Evolutionary conservation across 2,888 invertebrate genomes (phyloP).

Genomic region (Apeira syringaria): DNA sequence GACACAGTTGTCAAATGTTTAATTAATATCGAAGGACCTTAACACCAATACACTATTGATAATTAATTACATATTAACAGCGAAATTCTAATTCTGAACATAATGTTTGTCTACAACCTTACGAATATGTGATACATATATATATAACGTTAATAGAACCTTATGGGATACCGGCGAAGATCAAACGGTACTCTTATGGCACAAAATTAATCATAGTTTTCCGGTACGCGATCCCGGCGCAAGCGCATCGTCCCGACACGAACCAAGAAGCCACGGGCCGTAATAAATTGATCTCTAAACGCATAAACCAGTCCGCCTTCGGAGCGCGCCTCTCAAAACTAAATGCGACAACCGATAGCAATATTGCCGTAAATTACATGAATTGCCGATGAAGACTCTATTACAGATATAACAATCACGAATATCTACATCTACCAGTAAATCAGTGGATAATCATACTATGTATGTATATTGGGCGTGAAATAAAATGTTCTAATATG

Average conservation of each 20-base stretch:
- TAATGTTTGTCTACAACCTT: too few species aligned
- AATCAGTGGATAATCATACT: too few species aligned
- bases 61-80: conserved; percentile 1
- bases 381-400: too few species aligned
- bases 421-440: too few species aligned
- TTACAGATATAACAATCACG: too few species aligned
- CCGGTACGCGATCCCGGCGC: conserved; percentile 23
- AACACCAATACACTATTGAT: conserved; percentile 4
- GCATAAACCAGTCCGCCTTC: conserved; percentile 25
- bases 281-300: conserved; percentile 30
- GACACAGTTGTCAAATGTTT: conserved; percentile 20
- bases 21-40: conserved; percentile 11
- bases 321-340: conserved; percentile 9
- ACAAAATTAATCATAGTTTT: conserved; percentile 28
- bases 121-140: too few species aligned
- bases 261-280: conserved; percentile 24
- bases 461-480: too few species aligned
- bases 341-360: conserved; percentile 10
- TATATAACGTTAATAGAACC: too few species aligned
- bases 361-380: too few species aligned
- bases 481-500: background rate
- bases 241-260: conserved; percentile 7
- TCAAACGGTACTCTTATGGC: conserved; percentile 19
- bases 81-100: too few species aligned
- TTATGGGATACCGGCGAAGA: background rate